A percentile compares a stretch with the other conserved stretches of the same genome.
Evolutionary conservation across 2,888 invertebrate species (phyloP).

Genomic region (Selenia dentaria): DNA sequence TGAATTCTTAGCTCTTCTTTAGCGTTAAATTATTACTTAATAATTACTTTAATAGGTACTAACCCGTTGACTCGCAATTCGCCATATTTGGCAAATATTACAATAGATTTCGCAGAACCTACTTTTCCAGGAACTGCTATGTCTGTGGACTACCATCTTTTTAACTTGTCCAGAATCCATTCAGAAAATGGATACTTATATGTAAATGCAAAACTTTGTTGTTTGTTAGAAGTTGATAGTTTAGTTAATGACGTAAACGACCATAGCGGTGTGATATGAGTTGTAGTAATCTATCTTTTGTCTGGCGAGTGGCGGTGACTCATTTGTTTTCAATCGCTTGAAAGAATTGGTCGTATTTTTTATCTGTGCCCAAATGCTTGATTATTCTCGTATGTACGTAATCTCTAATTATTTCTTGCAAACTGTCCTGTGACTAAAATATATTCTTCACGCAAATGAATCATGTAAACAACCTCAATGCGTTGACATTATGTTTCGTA

Average conservation of each 20-base stretch:
- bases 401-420: slow-evolving; percentile 9
- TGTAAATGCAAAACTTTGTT: slow-evolving; percentile 11
- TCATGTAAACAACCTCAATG: slow-evolving; percentile 36
- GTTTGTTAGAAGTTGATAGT: slow-evolving; percentile 7
- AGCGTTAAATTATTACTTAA: too few relatives aligned
- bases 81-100: too few relatives aligned
- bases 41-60: slow-evolving; percentile 4
- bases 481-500: slow-evolving; percentile 60
- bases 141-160: too few relatives aligned
- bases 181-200: not conserved
- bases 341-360: slow-evolving; percentile 9
- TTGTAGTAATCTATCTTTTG: slow-evolving; percentile 5
- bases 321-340: slow-evolving; percentile 9
- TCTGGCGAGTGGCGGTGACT: slow-evolving; percentile 4
- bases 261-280: not conserved
- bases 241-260: slow-evolving; percentile 11
- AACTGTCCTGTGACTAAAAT: slow-evolving; percentile 39
- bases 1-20: too few relatives aligned
- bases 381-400: not conserved
- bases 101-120: too few relatives aligned
- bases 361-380: too few relatives aligned
- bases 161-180: not conserved
- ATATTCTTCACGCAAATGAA: slow-evolving; percentile 30
- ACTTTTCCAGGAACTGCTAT: too few relatives aligned
- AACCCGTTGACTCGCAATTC: too few relatives aligned